Conservation (phyloP, 2,888 invertebrate genomes). For the Drosophila tanythrix region DNA sequence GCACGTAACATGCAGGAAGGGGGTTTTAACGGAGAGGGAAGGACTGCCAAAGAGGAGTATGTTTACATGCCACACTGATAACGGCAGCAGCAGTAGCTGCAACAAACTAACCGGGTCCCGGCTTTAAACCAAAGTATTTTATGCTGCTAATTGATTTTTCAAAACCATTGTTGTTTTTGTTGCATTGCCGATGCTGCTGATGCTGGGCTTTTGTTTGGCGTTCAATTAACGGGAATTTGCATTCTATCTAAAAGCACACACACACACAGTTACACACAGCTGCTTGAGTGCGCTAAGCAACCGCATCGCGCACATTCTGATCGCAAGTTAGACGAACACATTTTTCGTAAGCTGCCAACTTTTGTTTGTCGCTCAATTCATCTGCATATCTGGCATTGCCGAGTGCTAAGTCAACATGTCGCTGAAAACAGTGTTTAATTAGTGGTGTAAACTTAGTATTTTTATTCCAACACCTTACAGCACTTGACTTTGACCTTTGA, state of each 20-base stretch:
- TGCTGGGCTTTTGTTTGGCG: constrained; percentile 65
- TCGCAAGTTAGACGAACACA: constrained; percentile 2
- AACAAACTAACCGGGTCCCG: constrained; percentile 30
- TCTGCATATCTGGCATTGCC: constrained; percentile 4
- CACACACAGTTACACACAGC: constrained; percentile 5
- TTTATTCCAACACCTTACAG: constrained; percentile 47
- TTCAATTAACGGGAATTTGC: constrained; percentile 78
- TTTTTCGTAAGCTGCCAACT: constrained; percentile 7
- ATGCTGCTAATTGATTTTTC: constrained; percentile 77
- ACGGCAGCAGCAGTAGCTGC: constrained; percentile 16
- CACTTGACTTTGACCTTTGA: constrained; percentile 62
- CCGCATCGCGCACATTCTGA: constrained; percentile 10
- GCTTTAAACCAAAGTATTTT: constrained; percentile 68
- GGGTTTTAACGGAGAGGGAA: neutral
- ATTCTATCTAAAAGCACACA: constrained; percentile 63
- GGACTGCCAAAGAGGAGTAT: constrained; percentile 3
- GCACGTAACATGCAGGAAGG: constrained; percentile 5
- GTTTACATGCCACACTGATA: constrained; percentile 52
- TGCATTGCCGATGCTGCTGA: constrained; percentile 34
- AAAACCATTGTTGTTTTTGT: constrained; percentile 49
- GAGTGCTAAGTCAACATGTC: constrained; percentile 30
- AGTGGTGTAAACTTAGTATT: constrained; percentile 20
- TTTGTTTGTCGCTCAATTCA: constrained; percentile 5
- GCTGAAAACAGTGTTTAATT: constrained; percentile 24
- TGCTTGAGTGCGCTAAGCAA: constrained; percentile 20